Percentiles rank a stretch among this genome's conserved stretches.
phyloP scores from a whole-genome alignment of 2,797 vertebrate genomes.

The Enteromius viviparus region DNA sequence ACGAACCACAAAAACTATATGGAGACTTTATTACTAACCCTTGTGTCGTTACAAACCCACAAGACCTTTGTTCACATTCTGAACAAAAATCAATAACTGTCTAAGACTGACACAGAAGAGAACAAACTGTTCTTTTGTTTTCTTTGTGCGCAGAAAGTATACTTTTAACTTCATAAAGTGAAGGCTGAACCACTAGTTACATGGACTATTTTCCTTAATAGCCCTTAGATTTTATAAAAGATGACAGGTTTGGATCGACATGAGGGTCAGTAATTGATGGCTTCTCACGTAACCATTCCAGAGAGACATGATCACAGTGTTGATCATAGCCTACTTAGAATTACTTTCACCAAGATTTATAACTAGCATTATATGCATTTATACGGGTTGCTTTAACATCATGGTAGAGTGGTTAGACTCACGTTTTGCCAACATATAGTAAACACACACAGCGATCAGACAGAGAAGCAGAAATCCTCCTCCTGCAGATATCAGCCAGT shows the following conservation, averaged over 20 bases:
- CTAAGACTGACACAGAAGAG: not conserved
- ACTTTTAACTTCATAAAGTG: not conserved
- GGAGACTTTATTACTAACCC: not conserved
- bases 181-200: not conserved
- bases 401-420: not conserved
- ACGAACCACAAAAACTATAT: not conserved
- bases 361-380: not conserved
- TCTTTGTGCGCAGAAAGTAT: not conserved
- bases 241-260: not conserved
- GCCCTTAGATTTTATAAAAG: not conserved
- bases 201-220: not conserved
- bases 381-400: not conserved
- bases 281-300: not conserved
- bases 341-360: not conserved
- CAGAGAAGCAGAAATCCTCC: slow-evolving; percentile 34
- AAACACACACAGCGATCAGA: not conserved
- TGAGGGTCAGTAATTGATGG: not conserved
- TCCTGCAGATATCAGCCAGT: not conserved
- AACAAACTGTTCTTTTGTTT: too few relatives aligned
- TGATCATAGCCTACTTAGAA: not conserved
- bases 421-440: not conserved
- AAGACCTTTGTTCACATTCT: not conserved
- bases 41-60: not conserved
- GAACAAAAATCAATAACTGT: not conserved
- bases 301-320: not conserved